Conservation (phyloP, 2,113 vertebrate genomes). For the Carassius carassius region DNA sequence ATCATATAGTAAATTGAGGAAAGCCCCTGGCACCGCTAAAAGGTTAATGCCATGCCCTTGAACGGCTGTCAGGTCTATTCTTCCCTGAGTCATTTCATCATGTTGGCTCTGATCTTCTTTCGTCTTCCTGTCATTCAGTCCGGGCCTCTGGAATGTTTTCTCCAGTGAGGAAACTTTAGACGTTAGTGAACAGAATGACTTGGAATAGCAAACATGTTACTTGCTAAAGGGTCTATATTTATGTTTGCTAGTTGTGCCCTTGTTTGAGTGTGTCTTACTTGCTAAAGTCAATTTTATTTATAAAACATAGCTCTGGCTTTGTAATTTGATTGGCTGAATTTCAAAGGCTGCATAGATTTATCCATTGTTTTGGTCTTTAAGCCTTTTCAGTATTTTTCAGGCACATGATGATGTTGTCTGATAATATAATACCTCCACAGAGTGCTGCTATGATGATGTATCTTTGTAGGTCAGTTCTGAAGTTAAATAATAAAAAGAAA, state of each 20-base stretch:
- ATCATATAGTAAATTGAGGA: conserved; percentile 9
- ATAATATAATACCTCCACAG: background rate
- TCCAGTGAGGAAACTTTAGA: conserved; percentile 44
- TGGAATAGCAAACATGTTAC: background rate
- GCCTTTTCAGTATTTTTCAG: background rate
- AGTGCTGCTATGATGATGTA: background rate
- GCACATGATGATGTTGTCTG: background rate
- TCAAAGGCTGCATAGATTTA: background rate
- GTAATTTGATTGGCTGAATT: background rate
- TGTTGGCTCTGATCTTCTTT: conserved; percentile 48
- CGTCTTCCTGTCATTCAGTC: conserved; percentile 38
- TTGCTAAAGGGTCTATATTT: background rate
- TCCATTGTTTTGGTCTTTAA: background rate
- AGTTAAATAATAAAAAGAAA: background rate
- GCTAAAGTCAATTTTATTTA: background rate
- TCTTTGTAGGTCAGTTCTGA: background rate
- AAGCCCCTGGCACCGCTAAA: conserved; percentile 39
- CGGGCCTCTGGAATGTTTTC: conserved; percentile 40
- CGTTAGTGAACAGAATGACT: conserved; percentile 12
- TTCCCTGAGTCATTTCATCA: conserved; percentile 44
- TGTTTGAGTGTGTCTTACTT: conserved; percentile 15
- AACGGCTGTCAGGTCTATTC: conserved; percentile 46
- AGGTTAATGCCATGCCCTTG: conserved; percentile 33
- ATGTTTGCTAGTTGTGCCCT: conserved; percentile 5
- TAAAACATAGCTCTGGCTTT: background rate